Base-by-base conservation (phyloP, 2,113 vertebrate genomes). In the Maccullochella peelii region DNA sequence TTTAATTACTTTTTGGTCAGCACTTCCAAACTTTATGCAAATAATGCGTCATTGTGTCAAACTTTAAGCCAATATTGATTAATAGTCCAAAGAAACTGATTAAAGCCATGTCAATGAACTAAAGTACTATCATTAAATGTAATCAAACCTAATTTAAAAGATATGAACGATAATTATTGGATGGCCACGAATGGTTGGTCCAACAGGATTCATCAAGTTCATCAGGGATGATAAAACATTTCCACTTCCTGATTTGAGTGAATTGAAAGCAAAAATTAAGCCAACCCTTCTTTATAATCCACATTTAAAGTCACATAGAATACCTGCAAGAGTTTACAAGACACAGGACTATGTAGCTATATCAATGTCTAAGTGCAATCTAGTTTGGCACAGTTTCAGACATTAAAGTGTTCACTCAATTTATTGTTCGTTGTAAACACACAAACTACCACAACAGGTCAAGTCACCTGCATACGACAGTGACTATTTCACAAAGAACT, bases 371-470 rank as follows among this genome's bases (percentile, higher is more conserved):
- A 88, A 86, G 76, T 92, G 80, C 78, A 89, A 73, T 58, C 54
- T 30, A 84, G 38, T 90, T 92, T 90, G 81, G 80, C 89, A 92
- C 82, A 86, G 83, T 91, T 85, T 89, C 36, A 75, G 59, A 88
- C 70, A 73, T 52, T 12, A 77, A 52, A 58, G 85, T 78, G 80
- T 77, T 82, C 47, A 61, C n/a, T 75, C 71, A 79, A 73, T 79
- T 82, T 4, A 55, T 67, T 85, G 77, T 84, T 86, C 21, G 16
- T 71, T 73, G 81, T 82, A 89, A 86, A 87, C 81, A 82, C 83
- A 85, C 50, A 83, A 77, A 80, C 79, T 80, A 90, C 82, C 44
- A 90, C 79, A 61, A 57, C 74, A 83, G 68, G 78, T 73, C n/a
- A 11, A 82, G 27, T 68, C 8, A 66, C 68, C 86, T 81, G 73